These are phyloP conservation scores for Telmatochromis sp. DNA, from an alignment of 2,113 vertebrate species.

Conservation along the genomic window DNA sequence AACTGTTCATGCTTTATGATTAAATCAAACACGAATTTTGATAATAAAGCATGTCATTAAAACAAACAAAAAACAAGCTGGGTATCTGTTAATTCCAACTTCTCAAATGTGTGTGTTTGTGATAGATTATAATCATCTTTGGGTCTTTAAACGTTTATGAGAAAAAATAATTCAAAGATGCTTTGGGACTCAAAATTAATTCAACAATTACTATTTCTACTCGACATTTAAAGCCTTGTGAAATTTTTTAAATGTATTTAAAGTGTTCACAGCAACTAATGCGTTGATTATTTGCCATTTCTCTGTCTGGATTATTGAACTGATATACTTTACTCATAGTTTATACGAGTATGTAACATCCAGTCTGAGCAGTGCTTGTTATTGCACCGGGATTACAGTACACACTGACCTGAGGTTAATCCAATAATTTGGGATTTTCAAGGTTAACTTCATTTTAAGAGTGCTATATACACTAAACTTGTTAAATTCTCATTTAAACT, in stretches of 20 bases:
- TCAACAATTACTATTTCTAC: background rate
- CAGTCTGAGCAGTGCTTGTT: slow-evolving; percentile 18
- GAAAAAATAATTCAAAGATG: background rate
- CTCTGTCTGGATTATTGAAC: background rate
- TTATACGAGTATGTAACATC: background rate
- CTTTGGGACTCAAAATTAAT: background rate
- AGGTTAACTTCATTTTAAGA: slow-evolving; percentile 24
- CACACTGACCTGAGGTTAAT: slow-evolving; percentile 38
- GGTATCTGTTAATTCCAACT: background rate
- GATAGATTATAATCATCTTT: background rate
- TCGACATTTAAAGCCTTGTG: background rate
- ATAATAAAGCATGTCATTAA: background rate
- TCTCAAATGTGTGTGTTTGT: background rate
- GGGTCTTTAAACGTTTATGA: background rate
- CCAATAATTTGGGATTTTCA: slow-evolving; percentile 20
- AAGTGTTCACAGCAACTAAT: background rate
- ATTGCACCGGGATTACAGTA: slow-evolving; percentile 32
- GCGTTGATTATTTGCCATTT: background rate
- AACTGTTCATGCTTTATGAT: background rate
- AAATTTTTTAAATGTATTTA: background rate
- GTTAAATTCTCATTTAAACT: slow-evolving; percentile 4
- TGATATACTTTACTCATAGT: background rate
- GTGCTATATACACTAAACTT: slow-evolving; percentile 16
- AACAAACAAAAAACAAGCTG: background rate
- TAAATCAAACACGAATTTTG: background rate